phyloP scores from a whole-genome alignment of 2,797 vertebrate species.

The Acropternis orthonyx region DNA sequence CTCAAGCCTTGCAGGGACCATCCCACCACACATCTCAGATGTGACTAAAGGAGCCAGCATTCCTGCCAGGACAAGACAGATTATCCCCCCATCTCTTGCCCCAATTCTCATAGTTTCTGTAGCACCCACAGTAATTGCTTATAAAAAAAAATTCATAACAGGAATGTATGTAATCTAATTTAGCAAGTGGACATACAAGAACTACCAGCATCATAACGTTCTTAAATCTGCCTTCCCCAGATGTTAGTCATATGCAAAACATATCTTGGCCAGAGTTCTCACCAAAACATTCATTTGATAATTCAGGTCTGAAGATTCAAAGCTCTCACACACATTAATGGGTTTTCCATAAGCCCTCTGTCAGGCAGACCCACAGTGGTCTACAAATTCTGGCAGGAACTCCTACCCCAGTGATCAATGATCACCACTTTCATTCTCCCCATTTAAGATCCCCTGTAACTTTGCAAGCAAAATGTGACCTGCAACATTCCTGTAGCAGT shows the following conservation, averaged over 20 bases:
- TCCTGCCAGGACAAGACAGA: not conserved
- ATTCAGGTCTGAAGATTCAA: not conserved
- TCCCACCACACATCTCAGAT: not conserved
- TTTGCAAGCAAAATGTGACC: not conserved
- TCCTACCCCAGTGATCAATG: not conserved
- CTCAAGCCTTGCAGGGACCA: not conserved
- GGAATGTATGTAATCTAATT: not conserved
- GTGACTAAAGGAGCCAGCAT: not conserved
- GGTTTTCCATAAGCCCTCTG: not conserved
- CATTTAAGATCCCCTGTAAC: not conserved
- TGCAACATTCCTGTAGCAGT: not conserved
- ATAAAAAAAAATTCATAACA: not conserved
- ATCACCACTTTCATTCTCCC: not conserved
- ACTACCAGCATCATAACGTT: not conserved
- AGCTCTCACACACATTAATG: not conserved
- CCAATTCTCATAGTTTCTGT: not conserved
- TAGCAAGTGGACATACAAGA: not conserved
- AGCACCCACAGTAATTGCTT: not conserved
- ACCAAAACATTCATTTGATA: not conserved
- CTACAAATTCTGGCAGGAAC: not conserved
- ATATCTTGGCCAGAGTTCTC: not conserved
- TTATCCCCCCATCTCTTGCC: not conserved
- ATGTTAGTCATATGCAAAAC: not conserved
- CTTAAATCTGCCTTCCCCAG: conserved; percentile 7
- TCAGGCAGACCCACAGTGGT: not conserved